Conservation (phyloP, 2,888 invertebrate species). For the Chaetoderma sp. region DNA sequence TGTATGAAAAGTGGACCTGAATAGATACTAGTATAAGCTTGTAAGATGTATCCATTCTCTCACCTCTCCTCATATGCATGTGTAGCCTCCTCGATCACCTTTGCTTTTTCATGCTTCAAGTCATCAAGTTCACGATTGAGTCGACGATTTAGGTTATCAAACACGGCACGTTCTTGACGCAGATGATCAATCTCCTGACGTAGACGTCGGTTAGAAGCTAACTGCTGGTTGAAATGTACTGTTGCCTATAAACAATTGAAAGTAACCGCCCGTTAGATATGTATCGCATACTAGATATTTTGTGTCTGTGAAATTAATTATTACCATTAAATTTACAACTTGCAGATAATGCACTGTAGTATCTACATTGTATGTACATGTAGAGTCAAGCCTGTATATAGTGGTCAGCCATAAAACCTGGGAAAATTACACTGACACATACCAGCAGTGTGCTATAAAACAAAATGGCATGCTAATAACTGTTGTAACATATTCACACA, state of each 20-base stretch:
- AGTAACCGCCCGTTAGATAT: too few relatives aligned
- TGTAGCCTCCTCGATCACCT: slow-evolving; percentile 88
- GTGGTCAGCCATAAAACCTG: too few relatives aligned
- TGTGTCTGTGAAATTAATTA: slow-evolving; percentile 12
- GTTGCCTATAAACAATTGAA: slow-evolving; percentile 37
- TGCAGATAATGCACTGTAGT: too few relatives aligned
- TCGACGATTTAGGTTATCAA: slow-evolving; percentile 83
- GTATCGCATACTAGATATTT: background rate
- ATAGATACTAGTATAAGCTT: background rate
- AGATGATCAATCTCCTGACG: slow-evolving; percentile 84
- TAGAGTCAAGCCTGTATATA: too few relatives aligned
- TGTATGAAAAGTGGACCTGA: background rate
- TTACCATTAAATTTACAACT: too few relatives aligned
- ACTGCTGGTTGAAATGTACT: slow-evolving; percentile 56
- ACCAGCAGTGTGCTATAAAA: too few relatives aligned
- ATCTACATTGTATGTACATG: too few relatives aligned
- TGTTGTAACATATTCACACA: too few relatives aligned
- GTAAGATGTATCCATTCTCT: background rate
- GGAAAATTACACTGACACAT: too few relatives aligned
- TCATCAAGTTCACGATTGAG: slow-evolving; percentile 80
- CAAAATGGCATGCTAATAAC: too few relatives aligned
- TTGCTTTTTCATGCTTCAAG: slow-evolving; percentile 84
- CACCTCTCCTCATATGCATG: slow-evolving; percentile 89
- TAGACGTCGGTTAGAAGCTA: slow-evolving; percentile 68
- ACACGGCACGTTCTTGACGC: slow-evolving; percentile 82